These are phyloP conservation scores for Phalacrocorax brasilianus DNA, from an alignment of 2,113 vertebrate genomes.

Conservation along the genomic window DNA sequence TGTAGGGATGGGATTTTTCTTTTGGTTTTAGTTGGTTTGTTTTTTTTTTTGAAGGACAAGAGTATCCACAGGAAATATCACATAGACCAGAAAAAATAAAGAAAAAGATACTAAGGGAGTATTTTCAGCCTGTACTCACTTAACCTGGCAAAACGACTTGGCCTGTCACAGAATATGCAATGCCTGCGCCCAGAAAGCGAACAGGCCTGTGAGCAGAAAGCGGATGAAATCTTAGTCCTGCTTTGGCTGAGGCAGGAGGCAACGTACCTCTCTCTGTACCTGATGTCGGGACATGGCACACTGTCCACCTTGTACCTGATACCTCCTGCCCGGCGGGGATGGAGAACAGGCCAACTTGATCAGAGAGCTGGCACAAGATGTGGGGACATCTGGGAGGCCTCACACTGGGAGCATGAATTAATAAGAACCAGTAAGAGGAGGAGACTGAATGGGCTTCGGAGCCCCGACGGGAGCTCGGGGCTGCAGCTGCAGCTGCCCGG, in stretches of 20 bases:
- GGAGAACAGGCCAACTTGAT: neutral
- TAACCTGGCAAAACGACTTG: neutral
- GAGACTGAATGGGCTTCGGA: neutral
- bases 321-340: neutral
- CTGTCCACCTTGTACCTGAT: neutral
- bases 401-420: slow-evolving; percentile 26
- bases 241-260: neutral
- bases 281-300: neutral
- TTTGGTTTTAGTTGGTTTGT: neutral
- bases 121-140: neutral
- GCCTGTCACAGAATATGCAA: neutral
- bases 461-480: accelerated
- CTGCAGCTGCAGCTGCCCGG: neutral
- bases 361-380: slow-evolving; percentile 13
- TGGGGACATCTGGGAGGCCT: slow-evolving; percentile 46
- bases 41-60: neutral
- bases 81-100: neutral
- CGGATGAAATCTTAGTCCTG: neutral
- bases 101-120: neutral
- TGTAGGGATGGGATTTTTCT: neutral
- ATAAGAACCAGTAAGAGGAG: slow-evolving; percentile 21
- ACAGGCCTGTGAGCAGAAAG: neutral
- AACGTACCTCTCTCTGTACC: neutral
- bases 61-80: neutral
- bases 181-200: neutral